Conservation (phyloP, 2,888 invertebrate genomes). For the Drosophila yooni region DNA sequence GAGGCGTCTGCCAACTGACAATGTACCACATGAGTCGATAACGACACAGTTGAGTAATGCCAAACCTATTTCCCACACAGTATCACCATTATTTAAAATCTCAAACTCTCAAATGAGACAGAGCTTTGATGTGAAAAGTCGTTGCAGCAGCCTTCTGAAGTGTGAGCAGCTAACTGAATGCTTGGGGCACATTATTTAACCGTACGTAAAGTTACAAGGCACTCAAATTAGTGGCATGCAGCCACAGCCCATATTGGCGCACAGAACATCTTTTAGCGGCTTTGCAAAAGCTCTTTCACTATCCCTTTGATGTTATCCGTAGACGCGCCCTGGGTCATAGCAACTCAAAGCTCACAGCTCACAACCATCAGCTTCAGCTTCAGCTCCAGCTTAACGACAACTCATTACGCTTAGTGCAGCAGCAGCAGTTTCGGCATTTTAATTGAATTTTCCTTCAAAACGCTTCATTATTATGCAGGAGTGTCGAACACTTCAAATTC, state of each 20-base stretch:
- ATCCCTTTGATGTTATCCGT: slow-evolving; percentile 69
- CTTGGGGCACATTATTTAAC: slow-evolving; percentile 52
- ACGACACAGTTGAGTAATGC: slow-evolving; percentile 71
- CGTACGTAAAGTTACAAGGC: slow-evolving; percentile 49
- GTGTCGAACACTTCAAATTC: slow-evolving; percentile 30
- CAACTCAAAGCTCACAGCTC: slow-evolving; percentile 5
- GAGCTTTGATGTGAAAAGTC: slow-evolving; percentile 73
- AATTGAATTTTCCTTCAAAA: slow-evolving; percentile 64
- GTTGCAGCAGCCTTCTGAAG: slow-evolving; percentile 56
- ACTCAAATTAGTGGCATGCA: slow-evolving; percentile 69
- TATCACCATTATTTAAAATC: slow-evolving; percentile 67
- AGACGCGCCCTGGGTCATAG: slow-evolving; percentile 35
- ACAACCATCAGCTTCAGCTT: neutral
- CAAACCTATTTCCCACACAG: slow-evolving; percentile 68
- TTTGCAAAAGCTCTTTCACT: slow-evolving; percentile 60
- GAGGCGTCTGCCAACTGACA: slow-evolving; percentile 25
- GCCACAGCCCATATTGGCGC: slow-evolving; percentile 4
- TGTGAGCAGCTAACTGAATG: slow-evolving; percentile 52
- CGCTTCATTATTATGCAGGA: slow-evolving; percentile 36
- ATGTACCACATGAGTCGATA: slow-evolving; percentile 29
- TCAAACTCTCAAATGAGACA: slow-evolving; percentile 35
- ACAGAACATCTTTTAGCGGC: slow-evolving; percentile 25
- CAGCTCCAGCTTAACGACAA: slow-evolving; percentile 38
- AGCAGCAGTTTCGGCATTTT: slow-evolving; percentile 8
- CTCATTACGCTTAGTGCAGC: slow-evolving; percentile 62